Evolutionary conservation across 1,140 invertebrate genomes (phyloP), one percentile per base, ranked within the genome.

Genomic region (Micrasema longulum): DNA sequence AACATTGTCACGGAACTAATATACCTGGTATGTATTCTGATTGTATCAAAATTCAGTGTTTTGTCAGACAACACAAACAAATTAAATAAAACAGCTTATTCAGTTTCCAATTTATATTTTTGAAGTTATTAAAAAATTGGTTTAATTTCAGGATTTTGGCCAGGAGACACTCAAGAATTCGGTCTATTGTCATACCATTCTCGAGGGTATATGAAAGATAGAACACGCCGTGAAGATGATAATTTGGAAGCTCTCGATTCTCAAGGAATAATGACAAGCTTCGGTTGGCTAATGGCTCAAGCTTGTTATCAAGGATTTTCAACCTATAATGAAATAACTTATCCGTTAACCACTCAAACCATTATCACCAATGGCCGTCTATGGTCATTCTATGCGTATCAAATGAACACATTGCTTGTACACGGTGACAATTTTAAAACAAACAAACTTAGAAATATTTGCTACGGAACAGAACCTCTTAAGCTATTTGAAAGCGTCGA

Each of bases 261-360:
- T 7, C 90, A 93, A 82, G 93, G 89, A 4, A 89, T 97, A 64
- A 86, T 91, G 60, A 85, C 89, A 6, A 93, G 91, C 14, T 97
- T 92, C 82, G 87, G 88, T 10, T 96, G 93, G 91, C 85, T 96
- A 6, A 81, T 92, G 60, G 87, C 90, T 0, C 92, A 95, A 83
- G 94, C 95, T 6, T 90, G 89, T 79, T 92, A 92, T 82, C 91
- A 94, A 86, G 95, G 96, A 50, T 98, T 98, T 80, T 93, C 92
- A 55, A 92, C 92, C 5, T 94, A 87, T 74, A 91, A 94, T 77
- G 95, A 97, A 64, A 75, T 97, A 5, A 95, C 93, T 0, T 97
- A 97, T 81, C 96, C 96, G 11, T 79, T 97, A 26, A 87, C 91
- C 5, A 92, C 91, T 31, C 96, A 97, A 88, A 91, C 90, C 2